A percentile compares a stretch with the other conserved stretches of the same genome.
Evolutionary conservation across 2,113 vertebrate species (phyloP).

Genomic region (Microcebus ravelobensis): DNA sequence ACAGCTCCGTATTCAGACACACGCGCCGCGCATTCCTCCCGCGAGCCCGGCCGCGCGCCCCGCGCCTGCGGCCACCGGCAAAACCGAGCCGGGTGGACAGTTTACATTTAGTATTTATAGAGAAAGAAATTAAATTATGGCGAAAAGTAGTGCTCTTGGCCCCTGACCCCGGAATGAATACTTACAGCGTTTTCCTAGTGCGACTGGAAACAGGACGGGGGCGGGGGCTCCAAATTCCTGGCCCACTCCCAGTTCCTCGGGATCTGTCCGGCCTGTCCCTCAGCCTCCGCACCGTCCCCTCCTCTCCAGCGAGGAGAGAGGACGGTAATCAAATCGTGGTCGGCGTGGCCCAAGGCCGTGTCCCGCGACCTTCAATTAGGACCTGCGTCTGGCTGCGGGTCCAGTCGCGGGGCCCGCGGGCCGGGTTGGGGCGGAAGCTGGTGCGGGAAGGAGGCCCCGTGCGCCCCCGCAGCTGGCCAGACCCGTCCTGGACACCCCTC

Average conservation of each 20-base stretch:
- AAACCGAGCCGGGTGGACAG: conserved; percentile 92
- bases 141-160: conserved; percentile 89
- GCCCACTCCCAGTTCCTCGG: conserved; percentile 61
- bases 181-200: conserved; percentile 80
- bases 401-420: no score
- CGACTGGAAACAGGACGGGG: conserved; percentile 54
- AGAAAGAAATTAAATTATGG: conserved; percentile 92
- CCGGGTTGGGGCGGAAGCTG: background rate
- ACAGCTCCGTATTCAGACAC: conserved; percentile 96
- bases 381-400: background rate
- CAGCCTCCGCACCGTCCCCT: background rate
- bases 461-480: no score
- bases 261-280: background rate
- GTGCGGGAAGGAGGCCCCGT: no score
- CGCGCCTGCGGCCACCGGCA: conserved; percentile 92
- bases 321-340: conserved; percentile 65
- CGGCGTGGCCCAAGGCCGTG: conserved; percentile 60
- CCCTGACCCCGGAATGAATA: conserved; percentile 87
- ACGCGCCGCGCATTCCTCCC: conserved; percentile 92
- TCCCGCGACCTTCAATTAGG: conserved; percentile 72
- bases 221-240: conserved; percentile 58
- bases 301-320: conserved; percentile 15
- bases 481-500: no score
- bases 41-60: conserved; percentile 92
- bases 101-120: conserved; percentile 98